Percentiles rank a stretch among this genome's conserved stretches.
Evolutionary conservation across 1,140 invertebrate species (phyloP).

Genomic region (Drosophila prosaltans): DNA sequence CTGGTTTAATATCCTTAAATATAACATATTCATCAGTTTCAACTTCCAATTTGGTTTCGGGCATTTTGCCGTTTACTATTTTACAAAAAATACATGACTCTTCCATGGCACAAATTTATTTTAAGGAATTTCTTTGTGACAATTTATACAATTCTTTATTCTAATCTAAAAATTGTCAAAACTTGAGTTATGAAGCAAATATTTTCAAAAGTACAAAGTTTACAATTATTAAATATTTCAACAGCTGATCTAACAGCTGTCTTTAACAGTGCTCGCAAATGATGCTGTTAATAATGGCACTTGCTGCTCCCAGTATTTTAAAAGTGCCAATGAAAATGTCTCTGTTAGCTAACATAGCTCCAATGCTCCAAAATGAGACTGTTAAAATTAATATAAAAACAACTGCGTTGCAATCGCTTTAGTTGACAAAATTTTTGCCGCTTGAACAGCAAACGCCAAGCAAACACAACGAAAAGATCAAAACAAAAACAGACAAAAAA

Average conservation of each 20-base stretch:
- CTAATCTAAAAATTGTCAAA: too few species aligned
- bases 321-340: too few species aligned
- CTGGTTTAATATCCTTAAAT: constrained; percentile 93
- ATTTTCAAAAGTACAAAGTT: too few species aligned
- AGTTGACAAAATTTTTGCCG: constrained; percentile 60
- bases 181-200: too few species aligned
- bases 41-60: constrained; percentile 85
- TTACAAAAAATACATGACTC: constrained; percentile 88
- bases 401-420: constrained; percentile 48
- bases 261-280: too few species aligned
- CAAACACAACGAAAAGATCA: not conserved
- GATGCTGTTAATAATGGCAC: too few species aligned
- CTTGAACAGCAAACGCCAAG: constrained; percentile 27
- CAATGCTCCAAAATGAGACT: too few species aligned
- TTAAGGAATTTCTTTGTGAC: not conserved
- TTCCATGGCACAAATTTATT: not conserved
- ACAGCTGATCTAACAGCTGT: too few species aligned
- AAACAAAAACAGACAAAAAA: not conserved
- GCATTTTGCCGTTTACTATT: constrained; percentile 85
- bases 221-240: too few species aligned
- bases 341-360: too few species aligned
- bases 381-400: constrained; percentile 52
- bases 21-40: constrained; percentile 91
- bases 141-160: too few species aligned
- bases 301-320: too few species aligned